Conservation (phyloP, 2,113 vertebrate species). For the Pterocles orientalis region DNA sequence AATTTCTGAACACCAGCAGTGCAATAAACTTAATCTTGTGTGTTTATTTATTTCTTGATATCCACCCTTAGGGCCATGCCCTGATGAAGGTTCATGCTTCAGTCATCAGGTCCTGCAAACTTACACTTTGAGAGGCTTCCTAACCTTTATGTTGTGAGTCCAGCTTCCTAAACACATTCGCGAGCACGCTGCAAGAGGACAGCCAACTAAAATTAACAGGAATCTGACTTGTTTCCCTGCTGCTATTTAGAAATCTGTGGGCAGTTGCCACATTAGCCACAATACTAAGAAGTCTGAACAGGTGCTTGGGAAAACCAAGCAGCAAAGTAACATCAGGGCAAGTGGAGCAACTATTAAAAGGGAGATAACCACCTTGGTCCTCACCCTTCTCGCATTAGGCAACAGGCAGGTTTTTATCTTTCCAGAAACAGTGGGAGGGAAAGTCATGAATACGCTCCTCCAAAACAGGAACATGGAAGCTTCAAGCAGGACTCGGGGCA, state of each 20-base stretch:
- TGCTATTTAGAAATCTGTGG: not conserved
- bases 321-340: not conserved
- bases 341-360: not conserved
- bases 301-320: conserved; percentile 7
- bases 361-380: not conserved
- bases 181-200: not conserved
- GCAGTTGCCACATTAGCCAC: not conserved
- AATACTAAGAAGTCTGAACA: not conserved
- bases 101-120: not conserved
- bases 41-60: not conserved
- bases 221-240: not conserved
- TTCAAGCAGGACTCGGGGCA: not conserved
- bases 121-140: not conserved
- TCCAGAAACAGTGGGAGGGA: not conserved
- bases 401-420: not conserved
- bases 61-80: not conserved
- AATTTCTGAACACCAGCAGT: not conserved
- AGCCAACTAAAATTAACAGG: not conserved
- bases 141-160: not conserved
- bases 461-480: not conserved
- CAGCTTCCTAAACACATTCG: not conserved
- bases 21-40: not conserved
- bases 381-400: not conserved
- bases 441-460: not conserved
- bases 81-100: not conserved